Evolutionary conservation across 2,888 invertebrate genomes (phyloP).

Genomic region (Eueremaeus valkanovi): DNA sequence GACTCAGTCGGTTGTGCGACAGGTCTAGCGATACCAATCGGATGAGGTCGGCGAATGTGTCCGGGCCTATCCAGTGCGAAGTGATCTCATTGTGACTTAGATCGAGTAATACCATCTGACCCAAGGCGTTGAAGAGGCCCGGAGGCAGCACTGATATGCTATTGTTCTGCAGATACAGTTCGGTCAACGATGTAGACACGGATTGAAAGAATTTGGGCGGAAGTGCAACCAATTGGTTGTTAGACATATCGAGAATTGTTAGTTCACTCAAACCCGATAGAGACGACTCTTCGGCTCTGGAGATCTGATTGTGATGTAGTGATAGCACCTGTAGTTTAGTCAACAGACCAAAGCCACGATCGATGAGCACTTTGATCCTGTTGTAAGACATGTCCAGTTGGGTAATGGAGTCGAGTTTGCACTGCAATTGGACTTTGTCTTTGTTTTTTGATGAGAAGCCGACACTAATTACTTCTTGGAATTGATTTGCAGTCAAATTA

Average conservation of each 20-base stretch:
- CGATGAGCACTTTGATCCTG: constrained; percentile 71
- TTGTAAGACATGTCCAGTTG: constrained; percentile 56
- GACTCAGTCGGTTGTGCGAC: constrained; percentile 74
- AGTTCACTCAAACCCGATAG: constrained; percentile 57
- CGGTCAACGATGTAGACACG: constrained; percentile 66
- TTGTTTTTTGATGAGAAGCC: constrained; percentile 45
- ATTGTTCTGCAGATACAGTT: constrained; percentile 86
- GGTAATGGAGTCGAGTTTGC: constrained; percentile 44
- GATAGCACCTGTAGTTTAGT: constrained; percentile 80
- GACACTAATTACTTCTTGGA: constrained; percentile 46
- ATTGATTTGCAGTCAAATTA: constrained; percentile 46
- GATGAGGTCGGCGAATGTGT: constrained; percentile 80
- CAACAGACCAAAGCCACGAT: constrained; percentile 67
- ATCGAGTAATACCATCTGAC: constrained; percentile 82
- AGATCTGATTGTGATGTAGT: constrained; percentile 78
- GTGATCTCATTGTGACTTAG: constrained; percentile 80
- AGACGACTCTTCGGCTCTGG: constrained; percentile 47
- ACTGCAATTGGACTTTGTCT: constrained; percentile 10
- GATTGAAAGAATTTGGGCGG: constrained; percentile 69
- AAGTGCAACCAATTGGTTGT: constrained; percentile 62
- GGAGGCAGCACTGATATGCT: constrained; percentile 82
- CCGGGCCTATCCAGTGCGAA: constrained; percentile 75
- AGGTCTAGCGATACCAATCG: constrained; percentile 78
- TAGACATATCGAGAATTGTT: constrained; percentile 66
- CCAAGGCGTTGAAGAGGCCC: constrained; percentile 66